Evolutionary conservation across 1,140 invertebrate species (phyloP).

Genomic region (Leptinotarsa texana): DNA sequence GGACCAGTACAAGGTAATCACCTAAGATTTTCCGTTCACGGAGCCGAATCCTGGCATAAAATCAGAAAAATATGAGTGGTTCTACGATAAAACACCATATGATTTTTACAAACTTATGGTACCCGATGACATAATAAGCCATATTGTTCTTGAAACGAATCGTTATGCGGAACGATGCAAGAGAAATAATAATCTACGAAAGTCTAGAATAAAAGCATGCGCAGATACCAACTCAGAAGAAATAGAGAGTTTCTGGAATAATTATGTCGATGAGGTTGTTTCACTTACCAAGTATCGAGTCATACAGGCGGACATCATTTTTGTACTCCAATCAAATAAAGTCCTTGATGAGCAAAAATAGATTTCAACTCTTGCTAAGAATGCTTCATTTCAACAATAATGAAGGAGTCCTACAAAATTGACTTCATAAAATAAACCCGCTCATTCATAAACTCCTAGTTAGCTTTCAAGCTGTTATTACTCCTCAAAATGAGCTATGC

Average conservation of each 20-base stretch:
- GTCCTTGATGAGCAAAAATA: slow-evolving; percentile 48
- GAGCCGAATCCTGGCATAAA: not conserved
- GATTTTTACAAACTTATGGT: slow-evolving; percentile 25
- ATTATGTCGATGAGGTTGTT: slow-evolving; percentile 15
- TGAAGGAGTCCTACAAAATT: slow-evolving; percentile 30
- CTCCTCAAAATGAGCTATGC: slow-evolving; percentile 47
- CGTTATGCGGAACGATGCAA: slow-evolving; percentile 13
- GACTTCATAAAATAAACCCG: slow-evolving; percentile 50
- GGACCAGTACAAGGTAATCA: not conserved
- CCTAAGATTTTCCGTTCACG: not conserved
- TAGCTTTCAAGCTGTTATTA: slow-evolving; percentile 48
- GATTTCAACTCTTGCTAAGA: slow-evolving; percentile 52
- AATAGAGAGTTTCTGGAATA: slow-evolving; percentile 19
- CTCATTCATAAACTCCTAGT: slow-evolving; percentile 42
- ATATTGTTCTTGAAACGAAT: slow-evolving; percentile 18
- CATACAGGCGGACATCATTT: not conserved
- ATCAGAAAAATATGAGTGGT: not conserved
- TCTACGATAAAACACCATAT: slow-evolving; percentile 7
- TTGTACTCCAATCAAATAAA: slow-evolving; percentile 14
- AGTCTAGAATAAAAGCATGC: not conserved
- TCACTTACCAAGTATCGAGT: not conserved
- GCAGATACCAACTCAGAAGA: slow-evolving; percentile 2
- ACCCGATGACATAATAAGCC: slow-evolving; percentile 9
- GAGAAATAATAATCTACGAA: slow-evolving; percentile 8
- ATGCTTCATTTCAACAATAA: slow-evolving; percentile 53